Evolutionary conservation across 1,140 invertebrate genomes (phyloP).

Genomic region (Gryllus bimaculatus): DNA sequence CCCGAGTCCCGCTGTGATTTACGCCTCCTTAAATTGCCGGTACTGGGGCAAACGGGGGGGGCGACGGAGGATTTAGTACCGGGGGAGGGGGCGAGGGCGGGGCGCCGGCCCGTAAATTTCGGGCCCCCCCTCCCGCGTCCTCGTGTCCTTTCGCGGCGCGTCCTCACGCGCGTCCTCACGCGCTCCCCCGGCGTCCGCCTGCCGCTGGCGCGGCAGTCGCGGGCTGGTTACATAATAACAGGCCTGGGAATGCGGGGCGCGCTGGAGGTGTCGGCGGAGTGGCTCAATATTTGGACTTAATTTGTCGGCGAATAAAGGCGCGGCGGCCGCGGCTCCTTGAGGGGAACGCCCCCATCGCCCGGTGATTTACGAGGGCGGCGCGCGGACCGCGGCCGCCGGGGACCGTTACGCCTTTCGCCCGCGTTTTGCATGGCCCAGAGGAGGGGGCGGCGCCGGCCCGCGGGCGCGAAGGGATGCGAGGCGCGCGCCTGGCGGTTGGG

Average conservation of each 20-base stretch:
- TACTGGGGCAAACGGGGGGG: not conserved
- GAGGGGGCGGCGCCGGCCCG: too few relatives aligned
- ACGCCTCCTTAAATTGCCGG: not conserved
- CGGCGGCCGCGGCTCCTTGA: too few relatives aligned
- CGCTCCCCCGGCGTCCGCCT: not conserved
- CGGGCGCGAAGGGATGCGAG: too few relatives aligned
- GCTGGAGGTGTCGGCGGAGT: not conserved
- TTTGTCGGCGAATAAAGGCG: not conserved
- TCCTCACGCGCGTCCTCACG: not conserved
- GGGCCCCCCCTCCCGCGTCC: not conserved
- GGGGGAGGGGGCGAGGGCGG: not conserved
- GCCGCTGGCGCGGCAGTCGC: not conserved
- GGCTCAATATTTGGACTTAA: slow-evolving; percentile 1
- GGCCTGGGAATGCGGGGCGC: not conserved
- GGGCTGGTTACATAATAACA: not conserved
- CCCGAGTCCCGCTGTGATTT: not conserved
- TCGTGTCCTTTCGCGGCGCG: not conserved
- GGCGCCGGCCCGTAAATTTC: not conserved
- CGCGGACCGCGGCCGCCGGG: not conserved
- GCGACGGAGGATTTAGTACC: not conserved
- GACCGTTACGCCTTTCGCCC: not conserved
- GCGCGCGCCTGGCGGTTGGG: too few relatives aligned
- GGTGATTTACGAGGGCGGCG: not conserved
- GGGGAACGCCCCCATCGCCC: too few relatives aligned
- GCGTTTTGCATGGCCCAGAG: not conserved